Evolutionary conservation across 2,797 vertebrate genomes (phyloP).

Genomic region (Onychomys arenicola): DNA sequence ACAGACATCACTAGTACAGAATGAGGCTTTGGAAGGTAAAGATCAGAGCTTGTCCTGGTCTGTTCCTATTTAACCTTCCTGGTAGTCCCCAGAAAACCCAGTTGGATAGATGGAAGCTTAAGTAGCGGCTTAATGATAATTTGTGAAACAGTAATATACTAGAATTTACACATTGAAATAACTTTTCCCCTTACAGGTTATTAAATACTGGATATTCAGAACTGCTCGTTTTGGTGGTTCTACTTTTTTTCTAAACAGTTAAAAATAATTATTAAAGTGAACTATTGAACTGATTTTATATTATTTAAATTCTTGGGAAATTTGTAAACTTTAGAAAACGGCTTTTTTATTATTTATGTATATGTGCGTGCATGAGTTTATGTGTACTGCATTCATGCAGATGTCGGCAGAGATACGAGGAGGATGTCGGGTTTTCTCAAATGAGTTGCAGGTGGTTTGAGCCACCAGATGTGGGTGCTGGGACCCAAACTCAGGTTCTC

Average conservation of each 20-base stretch:
- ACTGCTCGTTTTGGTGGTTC: slow-evolving; percentile 26
- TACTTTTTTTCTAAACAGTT: slow-evolving; percentile 56
- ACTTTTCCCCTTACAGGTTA: neutral
- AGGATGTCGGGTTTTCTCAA: neutral
- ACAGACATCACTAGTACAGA: neutral
- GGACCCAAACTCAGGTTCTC: neutral
- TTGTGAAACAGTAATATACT: slow-evolving; percentile 33
- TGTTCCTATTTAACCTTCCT: slow-evolving; percentile 30
- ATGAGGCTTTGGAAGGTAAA: neutral
- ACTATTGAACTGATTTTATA: slow-evolving; percentile 24
- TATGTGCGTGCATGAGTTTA: neutral
- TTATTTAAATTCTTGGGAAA: slow-evolving; percentile 40
- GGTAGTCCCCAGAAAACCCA: neutral
- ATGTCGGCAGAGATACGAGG: neutral
- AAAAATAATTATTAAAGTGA: neutral
- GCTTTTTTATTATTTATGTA: neutral
- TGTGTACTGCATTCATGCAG: neutral
- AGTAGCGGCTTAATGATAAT: slow-evolving; percentile 6
- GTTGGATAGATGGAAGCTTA: neutral
- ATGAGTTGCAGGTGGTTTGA: neutral
- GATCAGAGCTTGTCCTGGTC: neutral
- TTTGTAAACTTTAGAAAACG: slow-evolving; percentile 45
- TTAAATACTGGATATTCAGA: slow-evolving; percentile 10
- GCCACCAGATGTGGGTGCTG: neutral
- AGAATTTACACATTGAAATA: slow-evolving; percentile 33